Base-by-base conservation (phyloP, 2,113 vertebrate genomes). In the Ellobius talpinus region DNA sequence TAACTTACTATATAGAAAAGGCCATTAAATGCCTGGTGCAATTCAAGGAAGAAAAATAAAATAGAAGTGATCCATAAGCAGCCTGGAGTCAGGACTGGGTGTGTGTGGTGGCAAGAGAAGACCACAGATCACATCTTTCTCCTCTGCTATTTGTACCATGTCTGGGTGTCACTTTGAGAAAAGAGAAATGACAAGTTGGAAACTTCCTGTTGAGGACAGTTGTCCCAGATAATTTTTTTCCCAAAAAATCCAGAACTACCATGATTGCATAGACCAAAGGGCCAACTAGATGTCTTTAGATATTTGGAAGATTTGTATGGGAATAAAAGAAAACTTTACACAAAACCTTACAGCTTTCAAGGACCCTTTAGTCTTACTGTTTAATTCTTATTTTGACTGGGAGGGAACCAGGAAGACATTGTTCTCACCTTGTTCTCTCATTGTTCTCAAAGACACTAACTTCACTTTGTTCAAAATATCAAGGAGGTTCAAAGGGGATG, bases 281-380 rank as follows among this genome's bases (percentile, higher is more conserved):
- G 76, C 36, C 31, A 42, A 10, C 14, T n/a, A 72, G 29, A 13
- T 81, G 31, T 88, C 58, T 96, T 85, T 23, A 92, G 50, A 55
- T 95, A 91, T 81, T 68, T 90, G 68, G 86, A 91, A 63, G 79
- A n/a, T 72, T 94, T 47, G 7, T 16, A 8, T n/a, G 13, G 81
- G 50, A 84, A 29, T 84, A 91, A 26, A 3, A 7, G 4, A 87
- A 73, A 88, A n/a, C 12, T 24, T 88, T 85, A 72, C 24, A 45
- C 5, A 7, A 19, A 21, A 85, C 3, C 24, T 92, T 63, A 91
- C 3, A 42, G n/a, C 89, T 92, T 85, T 79, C 78, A 95, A 68
- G 91, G 21, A 39, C 0, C 58, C 52, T 86, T 81, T 72, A 82
- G 42, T 93, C 90, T 78, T 78, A 82, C 77, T 74, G 33, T 68